Conservation (phyloP, 2,113 vertebrate genomes). For the Pica pica region DNA sequence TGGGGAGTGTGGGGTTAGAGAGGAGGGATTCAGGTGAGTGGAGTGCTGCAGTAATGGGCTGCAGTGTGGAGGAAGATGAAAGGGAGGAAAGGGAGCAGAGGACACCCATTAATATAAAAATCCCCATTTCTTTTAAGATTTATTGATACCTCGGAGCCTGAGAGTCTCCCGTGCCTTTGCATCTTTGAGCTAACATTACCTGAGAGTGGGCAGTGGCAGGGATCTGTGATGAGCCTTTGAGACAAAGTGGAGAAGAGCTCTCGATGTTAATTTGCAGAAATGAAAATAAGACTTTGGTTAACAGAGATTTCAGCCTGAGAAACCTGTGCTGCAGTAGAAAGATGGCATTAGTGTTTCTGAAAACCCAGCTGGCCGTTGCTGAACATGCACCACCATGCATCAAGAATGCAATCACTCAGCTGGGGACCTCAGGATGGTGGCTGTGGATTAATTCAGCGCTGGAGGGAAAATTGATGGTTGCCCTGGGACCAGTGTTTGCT, state of each 20-base stretch:
- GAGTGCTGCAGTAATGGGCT: neutral
- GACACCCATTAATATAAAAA: neutral
- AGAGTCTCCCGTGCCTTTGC: neutral
- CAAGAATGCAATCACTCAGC: neutral
- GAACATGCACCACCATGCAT: neutral
- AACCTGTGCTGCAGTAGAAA: neutral
- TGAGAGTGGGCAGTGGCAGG: neutral
- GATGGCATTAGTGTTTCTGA: neutral
- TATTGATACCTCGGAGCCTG: conserved; percentile 2
- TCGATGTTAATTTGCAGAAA: neutral
- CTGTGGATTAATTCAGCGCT: neutral
- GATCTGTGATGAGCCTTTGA: neutral
- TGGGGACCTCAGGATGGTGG: neutral
- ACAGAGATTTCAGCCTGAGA: neutral
- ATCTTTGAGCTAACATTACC: neutral
- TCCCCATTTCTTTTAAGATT: neutral
- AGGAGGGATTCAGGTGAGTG: neutral
- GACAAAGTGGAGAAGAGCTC: neutral
- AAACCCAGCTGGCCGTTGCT: neutral
- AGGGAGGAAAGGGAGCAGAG: neutral
- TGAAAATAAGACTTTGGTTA: neutral
- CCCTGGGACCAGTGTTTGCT: neutral
- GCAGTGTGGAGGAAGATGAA: neutral
- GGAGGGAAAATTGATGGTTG: neutral
- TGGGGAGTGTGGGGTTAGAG: neutral